Evolutionary conservation across 1,140 invertebrate species (phyloP).

Genomic region (Penaeus japonicus): DNA sequence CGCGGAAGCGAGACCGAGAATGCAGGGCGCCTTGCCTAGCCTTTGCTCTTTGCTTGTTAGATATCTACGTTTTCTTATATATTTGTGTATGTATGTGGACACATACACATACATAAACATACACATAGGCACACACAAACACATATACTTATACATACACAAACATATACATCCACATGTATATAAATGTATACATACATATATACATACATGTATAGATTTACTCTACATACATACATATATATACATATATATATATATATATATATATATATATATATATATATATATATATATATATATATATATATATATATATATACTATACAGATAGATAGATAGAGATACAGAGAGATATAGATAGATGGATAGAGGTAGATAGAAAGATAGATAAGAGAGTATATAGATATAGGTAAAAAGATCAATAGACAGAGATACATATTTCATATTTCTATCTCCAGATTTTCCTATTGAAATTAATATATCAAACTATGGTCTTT

Average conservation of each 20-base stretch:
- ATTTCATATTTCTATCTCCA: no score
- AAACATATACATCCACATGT: no score
- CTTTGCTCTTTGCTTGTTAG: no score
- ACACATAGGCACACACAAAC: no score
- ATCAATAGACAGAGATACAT: neutral
- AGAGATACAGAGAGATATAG: neutral
- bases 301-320: slow-evolving; percentile 1
- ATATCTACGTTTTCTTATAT: neutral
- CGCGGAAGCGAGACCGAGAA: no score
- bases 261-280: slow-evolving; percentile 6
- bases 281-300: slow-evolving; percentile 7
- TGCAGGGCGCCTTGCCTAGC: no score
- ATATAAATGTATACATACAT: no score
- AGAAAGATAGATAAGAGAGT: neutral
- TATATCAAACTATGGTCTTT: neutral
- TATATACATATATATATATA: slow-evolving; percentile 4
- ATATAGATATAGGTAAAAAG: neutral
- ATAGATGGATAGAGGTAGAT: slow-evolving; percentile 6
- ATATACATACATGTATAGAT: neutral
- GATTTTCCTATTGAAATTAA: no score
- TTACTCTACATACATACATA: neutral
- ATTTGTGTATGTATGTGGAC: no score
- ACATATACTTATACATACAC: no score
- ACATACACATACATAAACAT: no score
- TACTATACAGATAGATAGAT: neutral